Percentiles rank a stretch among this genome's conserved stretches.
phyloP scores from a whole-genome alignment of 2,113 vertebrate species.

The Dicrurus megarhynchus region DNA sequence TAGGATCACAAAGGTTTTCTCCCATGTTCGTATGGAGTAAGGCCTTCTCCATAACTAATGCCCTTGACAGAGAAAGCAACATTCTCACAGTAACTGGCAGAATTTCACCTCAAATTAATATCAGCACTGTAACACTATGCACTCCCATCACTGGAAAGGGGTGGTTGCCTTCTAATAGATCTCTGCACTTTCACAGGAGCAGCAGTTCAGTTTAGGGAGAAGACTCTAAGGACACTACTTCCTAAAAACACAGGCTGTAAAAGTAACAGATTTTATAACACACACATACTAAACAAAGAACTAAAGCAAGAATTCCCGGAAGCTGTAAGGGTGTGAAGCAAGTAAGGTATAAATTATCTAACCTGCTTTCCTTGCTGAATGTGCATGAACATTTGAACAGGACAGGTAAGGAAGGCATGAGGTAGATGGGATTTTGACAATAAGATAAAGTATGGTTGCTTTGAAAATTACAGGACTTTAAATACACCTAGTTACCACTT shows the following conservation, averaged over 20 bases:
- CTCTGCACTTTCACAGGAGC: background rate
- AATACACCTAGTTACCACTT: background rate
- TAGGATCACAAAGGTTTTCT: background rate
- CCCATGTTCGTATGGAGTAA: background rate
- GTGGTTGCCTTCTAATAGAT: background rate
- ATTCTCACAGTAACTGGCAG: background rate
- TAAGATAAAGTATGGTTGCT: background rate
- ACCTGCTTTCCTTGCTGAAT: background rate
- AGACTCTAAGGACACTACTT: background rate
- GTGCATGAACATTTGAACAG: background rate
- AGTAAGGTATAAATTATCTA: background rate
- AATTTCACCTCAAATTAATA: background rate
- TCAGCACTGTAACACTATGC: background rate
- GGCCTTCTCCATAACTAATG: background rate
- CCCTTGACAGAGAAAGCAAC: background rate
- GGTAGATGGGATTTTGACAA: background rate
- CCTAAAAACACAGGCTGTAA: background rate
- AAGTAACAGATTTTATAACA: background rate
- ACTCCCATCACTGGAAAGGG: background rate
- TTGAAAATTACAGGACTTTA: background rate
- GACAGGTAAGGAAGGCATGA: background rate
- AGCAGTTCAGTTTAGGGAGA: background rate
- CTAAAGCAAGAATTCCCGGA: background rate
- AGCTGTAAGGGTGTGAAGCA: background rate
- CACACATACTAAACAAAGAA: background rate